phyloP scores from a whole-genome alignment of 2,113 vertebrate species.

The Chaetorhynchus papuensis region DNA sequence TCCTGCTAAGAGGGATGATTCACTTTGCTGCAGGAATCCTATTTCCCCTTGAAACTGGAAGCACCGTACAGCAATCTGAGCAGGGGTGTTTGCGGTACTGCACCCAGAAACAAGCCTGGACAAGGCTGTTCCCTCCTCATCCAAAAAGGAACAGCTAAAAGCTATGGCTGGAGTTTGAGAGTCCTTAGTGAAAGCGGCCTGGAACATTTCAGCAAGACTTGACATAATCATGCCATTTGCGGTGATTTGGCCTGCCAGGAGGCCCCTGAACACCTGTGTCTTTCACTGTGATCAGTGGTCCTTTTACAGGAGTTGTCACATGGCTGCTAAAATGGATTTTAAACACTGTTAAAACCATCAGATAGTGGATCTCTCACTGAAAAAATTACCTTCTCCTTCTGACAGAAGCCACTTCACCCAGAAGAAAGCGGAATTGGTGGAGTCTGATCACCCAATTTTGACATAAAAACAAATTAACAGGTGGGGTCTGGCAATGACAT shows the following conservation, averaged over 20 bases:
- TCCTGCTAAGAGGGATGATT: not conserved
- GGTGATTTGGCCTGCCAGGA: not conserved
- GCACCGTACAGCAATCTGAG: not conserved
- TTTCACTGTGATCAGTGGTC: slow-evolving; percentile 37
- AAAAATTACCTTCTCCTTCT: slow-evolving; percentile 46
- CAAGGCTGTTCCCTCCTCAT: not conserved
- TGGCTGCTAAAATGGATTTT: slow-evolving; percentile 57
- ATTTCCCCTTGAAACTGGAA: not conserved
- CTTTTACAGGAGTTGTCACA: slow-evolving; percentile 39
- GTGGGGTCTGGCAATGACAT: not conserved
- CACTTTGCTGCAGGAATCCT: not conserved
- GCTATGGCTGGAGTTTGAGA: not conserved
- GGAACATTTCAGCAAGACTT: not conserved
- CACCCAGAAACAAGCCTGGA: not conserved
- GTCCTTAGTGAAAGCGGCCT: not conserved
- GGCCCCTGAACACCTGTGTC: not conserved
- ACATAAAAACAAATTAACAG: not conserved
- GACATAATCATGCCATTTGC: not conserved
- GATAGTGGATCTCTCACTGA: not conserved
- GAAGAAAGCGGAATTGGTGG: not conserved
- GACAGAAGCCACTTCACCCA: not conserved
- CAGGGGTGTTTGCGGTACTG: not conserved
- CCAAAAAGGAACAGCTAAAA: not conserved
- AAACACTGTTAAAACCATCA: slow-evolving; percentile 55
- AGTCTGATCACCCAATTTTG: not conserved